A percentile compares a stretch with the other conserved stretches of the same genome.
These are phyloP conservation scores for Turritopsis dohrnii DNA, from an alignment of 30 jellyfish, hydroid and myxozoan genomes.

Conservation along the genomic window DNA sequence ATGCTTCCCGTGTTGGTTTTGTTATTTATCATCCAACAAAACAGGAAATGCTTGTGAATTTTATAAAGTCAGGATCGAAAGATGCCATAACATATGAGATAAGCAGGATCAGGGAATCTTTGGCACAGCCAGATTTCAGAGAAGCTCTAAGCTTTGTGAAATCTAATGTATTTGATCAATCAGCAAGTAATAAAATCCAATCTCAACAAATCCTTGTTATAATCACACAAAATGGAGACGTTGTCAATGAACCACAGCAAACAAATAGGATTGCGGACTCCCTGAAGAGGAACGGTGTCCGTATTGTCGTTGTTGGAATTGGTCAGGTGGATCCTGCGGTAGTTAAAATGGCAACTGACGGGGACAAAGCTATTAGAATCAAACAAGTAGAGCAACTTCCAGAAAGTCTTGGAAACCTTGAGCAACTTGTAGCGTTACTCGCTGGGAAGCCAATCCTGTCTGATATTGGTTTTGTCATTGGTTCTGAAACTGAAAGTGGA, in stretches of 20 bases:
- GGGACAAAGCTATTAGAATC: neutral
- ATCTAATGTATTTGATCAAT: neutral
- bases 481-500: neutral
- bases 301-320: constrained; percentile 30
- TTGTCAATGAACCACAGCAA: neutral
- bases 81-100: neutral
- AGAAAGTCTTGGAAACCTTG: neutral
- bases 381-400: neutral
- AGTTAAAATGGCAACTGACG: neutral
- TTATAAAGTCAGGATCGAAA: neutral
- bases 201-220: constrained; percentile 1
- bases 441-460: neutral
- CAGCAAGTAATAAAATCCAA: neutral
- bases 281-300: neutral
- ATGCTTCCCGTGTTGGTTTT: neutral
- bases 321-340: neutral
- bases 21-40: neutral
- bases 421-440: neutral
- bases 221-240: neutral
- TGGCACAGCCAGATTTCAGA: neutral
- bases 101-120: neutral
- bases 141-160: neutral
- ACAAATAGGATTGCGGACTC: neutral
- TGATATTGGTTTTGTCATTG: constrained; percentile 24
- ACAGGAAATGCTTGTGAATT: too few species aligned